Conservation (phyloP, 2,888 invertebrate species). For the Lepidocyrtoides sp. region DNA sequence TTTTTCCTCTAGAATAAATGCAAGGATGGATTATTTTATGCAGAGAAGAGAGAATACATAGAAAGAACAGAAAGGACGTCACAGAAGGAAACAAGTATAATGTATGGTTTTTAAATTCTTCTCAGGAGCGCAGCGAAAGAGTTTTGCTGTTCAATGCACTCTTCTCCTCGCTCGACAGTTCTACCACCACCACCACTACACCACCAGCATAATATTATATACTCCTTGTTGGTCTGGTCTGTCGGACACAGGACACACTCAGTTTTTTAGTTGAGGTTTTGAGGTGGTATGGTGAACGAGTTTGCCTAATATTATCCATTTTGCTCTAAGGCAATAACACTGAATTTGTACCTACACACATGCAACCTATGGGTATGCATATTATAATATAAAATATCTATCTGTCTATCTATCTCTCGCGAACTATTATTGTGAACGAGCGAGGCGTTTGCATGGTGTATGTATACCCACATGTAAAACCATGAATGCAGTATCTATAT, state of each 20-base stretch:
- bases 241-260: constrained; percentile 59
- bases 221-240: constrained; percentile 58
- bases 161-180: constrained; percentile 60
- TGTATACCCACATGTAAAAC: constrained; percentile 41
- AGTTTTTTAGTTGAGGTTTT: constrained; percentile 68
- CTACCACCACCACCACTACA: background rate
- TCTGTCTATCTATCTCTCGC: background rate
- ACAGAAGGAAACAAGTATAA: constrained; percentile 41
- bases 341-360: background rate
- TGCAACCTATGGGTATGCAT: background rate
- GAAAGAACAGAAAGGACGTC: constrained; percentile 24
- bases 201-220: no score
- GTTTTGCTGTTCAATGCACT: constrained; percentile 77
- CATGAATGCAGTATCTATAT: constrained; percentile 1
- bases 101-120: constrained; percentile 56
- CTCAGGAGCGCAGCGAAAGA: constrained; percentile 51
- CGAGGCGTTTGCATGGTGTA: background rate
- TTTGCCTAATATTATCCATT: constrained; percentile 53
- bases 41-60: no score
- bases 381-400: background rate
- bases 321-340: constrained; percentile 70
- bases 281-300: constrained; percentile 62
- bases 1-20: constrained; percentile 27
- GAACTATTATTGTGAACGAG: background rate
- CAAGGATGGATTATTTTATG: no score